A percentile compares a stretch with the other conserved stretches of the same genome.
phyloP scores from a whole-genome alignment of 35 echinoderm and acorn worm genomes.

The Apostichopus japonicus region DNA sequence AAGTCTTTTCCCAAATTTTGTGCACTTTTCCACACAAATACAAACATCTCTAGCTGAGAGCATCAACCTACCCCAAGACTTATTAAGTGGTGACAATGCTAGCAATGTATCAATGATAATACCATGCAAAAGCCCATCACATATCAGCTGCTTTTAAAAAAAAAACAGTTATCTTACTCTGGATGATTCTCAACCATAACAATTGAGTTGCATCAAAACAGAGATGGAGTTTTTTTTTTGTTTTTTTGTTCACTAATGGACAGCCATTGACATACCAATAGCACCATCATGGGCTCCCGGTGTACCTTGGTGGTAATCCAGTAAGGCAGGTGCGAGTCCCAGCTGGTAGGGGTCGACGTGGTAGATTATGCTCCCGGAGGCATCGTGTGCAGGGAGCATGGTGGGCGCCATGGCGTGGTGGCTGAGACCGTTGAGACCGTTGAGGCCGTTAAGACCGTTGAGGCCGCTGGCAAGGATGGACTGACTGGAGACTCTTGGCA shows the following conservation, averaged over 20 bases:
- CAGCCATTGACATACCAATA: conserved; percentile 91
- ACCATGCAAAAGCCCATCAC: no score
- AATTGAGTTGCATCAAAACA: no score
- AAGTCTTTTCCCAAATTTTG: no score
- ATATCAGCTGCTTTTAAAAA: no score
- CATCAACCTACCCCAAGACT: no score
- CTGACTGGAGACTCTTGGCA: conserved; percentile 66
- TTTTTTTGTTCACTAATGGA: conserved; percentile 57
- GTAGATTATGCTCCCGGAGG: conserved; percentile 71
- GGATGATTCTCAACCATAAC: no score
- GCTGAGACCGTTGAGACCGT: conserved; percentile 16
- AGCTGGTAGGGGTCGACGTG: conserved; percentile 79
- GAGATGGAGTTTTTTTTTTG: no score
- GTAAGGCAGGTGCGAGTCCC: conserved; percentile 70
- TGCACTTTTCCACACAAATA: no score
- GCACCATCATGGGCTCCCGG: conserved; percentile 72
- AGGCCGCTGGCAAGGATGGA: conserved; percentile 73
- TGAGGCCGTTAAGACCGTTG: conserved; percentile 35
- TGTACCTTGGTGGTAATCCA: conserved; percentile 74
- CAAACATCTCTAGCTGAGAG: no score
- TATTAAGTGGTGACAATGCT: no score
- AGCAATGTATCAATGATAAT: no score
- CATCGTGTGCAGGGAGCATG: conserved; percentile 65
- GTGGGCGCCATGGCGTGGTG: conserved; percentile 43
- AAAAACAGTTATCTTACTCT: no score